Evolutionary conservation across 2,113 vertebrate genomes (phyloP).

Genomic region (Xyrauchen texanus): DNA sequence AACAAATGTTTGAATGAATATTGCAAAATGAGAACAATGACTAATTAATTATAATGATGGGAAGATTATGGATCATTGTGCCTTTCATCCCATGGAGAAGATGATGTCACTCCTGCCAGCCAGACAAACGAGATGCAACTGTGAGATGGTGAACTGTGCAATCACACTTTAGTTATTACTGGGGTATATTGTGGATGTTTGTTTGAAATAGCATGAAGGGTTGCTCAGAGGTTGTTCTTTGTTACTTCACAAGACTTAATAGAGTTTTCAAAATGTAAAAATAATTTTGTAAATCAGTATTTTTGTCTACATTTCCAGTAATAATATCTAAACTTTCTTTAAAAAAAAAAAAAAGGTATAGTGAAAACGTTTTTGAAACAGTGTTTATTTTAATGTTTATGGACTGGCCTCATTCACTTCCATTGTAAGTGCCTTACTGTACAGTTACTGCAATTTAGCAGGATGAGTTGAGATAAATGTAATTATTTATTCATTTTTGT

Average conservation of each 20-base stretch:
- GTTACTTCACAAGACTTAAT: background rate
- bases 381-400: too few species aligned
- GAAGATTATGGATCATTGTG: background rate
- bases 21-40: slow-evolving; percentile 27
- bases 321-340: too few species aligned
- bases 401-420: too few species aligned
- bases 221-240: background rate
- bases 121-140: background rate
- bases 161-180: background rate
- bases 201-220: background rate
- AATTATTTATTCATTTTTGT: too few species aligned
- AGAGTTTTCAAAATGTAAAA: too few species aligned
- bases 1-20: slow-evolving; percentile 19
- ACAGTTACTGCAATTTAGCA: too few species aligned
- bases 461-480: too few species aligned
- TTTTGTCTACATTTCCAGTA: too few species aligned
- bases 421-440: too few species aligned
- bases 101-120: background rate
- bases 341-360: too few species aligned
- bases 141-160: background rate
- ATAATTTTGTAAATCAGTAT: too few species aligned
- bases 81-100: background rate
- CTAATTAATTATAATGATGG: slow-evolving; percentile 29
- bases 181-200: background rate
- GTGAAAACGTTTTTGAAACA: too few species aligned